Base-by-base conservation (phyloP, 1,140 invertebrate genomes). In the Papilio polyxenes region DNA sequence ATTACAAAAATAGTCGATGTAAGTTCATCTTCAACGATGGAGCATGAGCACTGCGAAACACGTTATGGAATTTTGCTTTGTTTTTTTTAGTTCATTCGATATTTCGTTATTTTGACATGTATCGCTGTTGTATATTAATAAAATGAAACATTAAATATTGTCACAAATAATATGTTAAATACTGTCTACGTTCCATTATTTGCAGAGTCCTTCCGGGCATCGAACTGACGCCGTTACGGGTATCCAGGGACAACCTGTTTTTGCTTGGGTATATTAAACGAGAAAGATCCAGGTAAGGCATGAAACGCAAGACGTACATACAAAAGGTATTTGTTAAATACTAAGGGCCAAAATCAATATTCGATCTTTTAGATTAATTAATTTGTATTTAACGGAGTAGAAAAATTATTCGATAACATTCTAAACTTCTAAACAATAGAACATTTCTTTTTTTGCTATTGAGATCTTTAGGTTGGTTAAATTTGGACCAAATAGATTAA, bases 211-310 rank as follows among this genome's bases (percentile, higher is more conserved):
- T 81, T 49, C 81, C 86, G 85, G 82, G 82, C 86, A 83, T 87
- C 86, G 85, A 87, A 88, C 84, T 79, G 82, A 85, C 83, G 85
- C 84, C 85, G 87, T 86, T 88, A 87, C 75, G n/a, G 51, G 51
- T 72, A 82, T 82, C 75, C 81, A 77, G 84, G 40, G 62, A 69
- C 80, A 87, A 86, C 87, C 85, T 85, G 86, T 89, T 88, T 83
- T 86, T 74, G 82, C 77, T 84, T 80, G 83, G 83, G 83, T 83
- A 81, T 82, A 80, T 74, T 83, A 81, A 69, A 56, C 74, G 78
- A 81, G 77, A 83, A 13, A 76, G 10, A 82, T 81, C 62, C 53
- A 37, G 49, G 77, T 44, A 81, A 78, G 79, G 65, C 80, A 81
- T 77, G 75, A 81, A 31, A 15, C 62, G 62, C 23, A 65, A 62